phyloP scores from a whole-genome alignment of 2,113 vertebrate species.

The Paramisgurnus dabryanus region DNA sequence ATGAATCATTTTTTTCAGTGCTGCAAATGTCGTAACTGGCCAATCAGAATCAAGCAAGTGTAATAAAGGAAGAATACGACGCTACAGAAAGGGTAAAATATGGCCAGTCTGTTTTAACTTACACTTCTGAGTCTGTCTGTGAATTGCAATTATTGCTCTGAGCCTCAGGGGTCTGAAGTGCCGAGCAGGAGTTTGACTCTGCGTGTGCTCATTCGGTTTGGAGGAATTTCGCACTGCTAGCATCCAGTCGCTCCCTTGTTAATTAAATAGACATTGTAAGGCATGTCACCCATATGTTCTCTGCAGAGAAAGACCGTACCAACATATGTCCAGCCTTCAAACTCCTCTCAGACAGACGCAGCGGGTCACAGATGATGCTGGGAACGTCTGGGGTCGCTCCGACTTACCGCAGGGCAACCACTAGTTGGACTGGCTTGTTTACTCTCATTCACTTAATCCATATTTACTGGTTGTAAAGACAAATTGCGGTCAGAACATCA shows the following conservation, averaged over 20 bases:
- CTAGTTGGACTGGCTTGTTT: conserved; percentile 21
- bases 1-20: too few relatives aligned
- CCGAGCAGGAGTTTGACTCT: conserved; percentile 14
- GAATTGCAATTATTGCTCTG: conserved; percentile 35
- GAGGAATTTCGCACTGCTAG: conserved; percentile 23
- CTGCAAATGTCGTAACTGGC: too few relatives aligned
- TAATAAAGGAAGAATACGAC: not conserved
- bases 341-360: conserved; percentile 6
- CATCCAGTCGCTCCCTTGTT: conserved; percentile 18
- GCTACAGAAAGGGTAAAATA: not conserved
- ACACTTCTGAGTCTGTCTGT: conserved; percentile 21
- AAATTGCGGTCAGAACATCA: too few relatives aligned
- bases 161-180: conserved; percentile 26
- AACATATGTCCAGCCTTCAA: conserved; percentile 29
- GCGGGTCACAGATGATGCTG: conserved; percentile 12
- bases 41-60: too few relatives aligned
- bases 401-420: conserved; percentile 9
- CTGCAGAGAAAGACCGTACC: conserved; percentile 11
- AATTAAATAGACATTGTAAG: conserved; percentile 48
- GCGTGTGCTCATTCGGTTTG: conserved; percentile 5
- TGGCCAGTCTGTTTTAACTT: conserved; percentile 8
- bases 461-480: not conserved
- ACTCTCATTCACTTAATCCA: not conserved
- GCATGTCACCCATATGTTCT: conserved; percentile 39
- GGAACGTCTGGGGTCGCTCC: not conserved